Base-by-base conservation (phyloP, 1,140 invertebrate genomes). In the Trissolcus basalis region DNA sequence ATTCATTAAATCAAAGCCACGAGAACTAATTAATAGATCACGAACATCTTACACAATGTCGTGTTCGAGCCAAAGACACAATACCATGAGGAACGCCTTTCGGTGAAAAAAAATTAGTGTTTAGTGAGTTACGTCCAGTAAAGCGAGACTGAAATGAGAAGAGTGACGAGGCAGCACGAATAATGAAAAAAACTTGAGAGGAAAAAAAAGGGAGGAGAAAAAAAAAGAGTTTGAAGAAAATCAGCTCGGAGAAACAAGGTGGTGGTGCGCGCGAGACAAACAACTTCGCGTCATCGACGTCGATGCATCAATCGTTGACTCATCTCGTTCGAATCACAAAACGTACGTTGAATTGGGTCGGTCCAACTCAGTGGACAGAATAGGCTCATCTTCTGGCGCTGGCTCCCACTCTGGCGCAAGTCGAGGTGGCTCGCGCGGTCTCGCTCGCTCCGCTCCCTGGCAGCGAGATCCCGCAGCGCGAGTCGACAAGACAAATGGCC, bases 401-500 rank as follows among this genome's bases (percentile, higher is more conserved):
- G 59, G 19, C 11, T 72, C 67, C 70, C 50, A 13, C 14, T 49
- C 80, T 77, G 78, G 82, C 81, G 77, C 81, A 83, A 82, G 81
- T 81, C 80, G 80, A 82, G 80, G 80, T 69, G 12, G 3, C 7
- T 44, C 43, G 80, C 69, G 74, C 54, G 41, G 33, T 59, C 51
- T 35, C 43, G 36, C 48, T 75, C 19, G 35, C n/a, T 14, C 55
- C 61, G 16, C 60, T 60, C 53, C 60, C 49, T 48, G 36, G 48
- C 53, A 69, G 51, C 27, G 58, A 61, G 63, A 78, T 85, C 86
- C 85, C 85, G 83, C 83, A 82, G 86, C 71, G 84, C 83, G 79
- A 81, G 82, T 79, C 79, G 77, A 79, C 83, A 86, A 86, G 84
- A 85, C 85, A 87, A 87, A 87, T 86, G 84, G 80, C 81, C 78